phyloP scores from a whole-genome alignment of 2,113 vertebrate species.

The Gymnarchus niloticus region DNA sequence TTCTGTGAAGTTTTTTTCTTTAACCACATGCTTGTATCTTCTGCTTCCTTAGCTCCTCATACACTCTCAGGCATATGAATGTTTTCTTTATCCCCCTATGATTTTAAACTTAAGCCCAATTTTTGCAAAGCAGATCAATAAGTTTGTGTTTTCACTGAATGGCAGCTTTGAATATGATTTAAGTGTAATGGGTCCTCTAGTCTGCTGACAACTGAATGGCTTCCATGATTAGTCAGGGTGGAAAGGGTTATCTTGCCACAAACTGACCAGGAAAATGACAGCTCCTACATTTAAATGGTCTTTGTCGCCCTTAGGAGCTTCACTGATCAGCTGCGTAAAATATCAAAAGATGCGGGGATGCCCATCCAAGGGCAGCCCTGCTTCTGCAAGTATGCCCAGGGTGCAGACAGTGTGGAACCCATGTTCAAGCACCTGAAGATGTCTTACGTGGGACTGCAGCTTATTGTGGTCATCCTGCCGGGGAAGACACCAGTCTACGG shows the following conservation, averaged over 20 bases:
- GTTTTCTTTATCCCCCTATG: neutral
- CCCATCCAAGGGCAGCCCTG: conserved; percentile 97
- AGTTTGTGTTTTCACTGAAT: no score
- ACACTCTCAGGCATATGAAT: neutral
- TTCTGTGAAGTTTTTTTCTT: neutral
- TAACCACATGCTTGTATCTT: neutral
- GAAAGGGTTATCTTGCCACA: no score
- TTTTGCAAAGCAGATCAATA: no score
- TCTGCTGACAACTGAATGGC: neutral
- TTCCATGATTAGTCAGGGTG: no score
- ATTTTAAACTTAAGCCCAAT: no score
- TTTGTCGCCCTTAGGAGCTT: conserved; percentile 74
- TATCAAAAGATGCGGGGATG: conserved; percentile 98
- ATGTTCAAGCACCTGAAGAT: conserved; percentile 99
- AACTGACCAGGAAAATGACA: neutral
- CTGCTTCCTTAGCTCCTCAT: no score
- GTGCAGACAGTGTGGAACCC: conserved; percentile 96
- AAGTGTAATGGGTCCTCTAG: neutral
- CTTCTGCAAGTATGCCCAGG: conserved; percentile 97
- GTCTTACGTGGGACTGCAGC: conserved; percentile 94
- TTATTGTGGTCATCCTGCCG: conserved; percentile 95
- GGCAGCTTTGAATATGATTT: no score
- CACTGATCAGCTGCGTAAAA: conserved; percentile 95
- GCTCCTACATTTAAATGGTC: neutral
- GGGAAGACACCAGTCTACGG: conserved; percentile 96